Evolutionary conservation across 2,797 vertebrate genomes (phyloP).

Genomic region (Lateolabrax maculatus): DNA sequence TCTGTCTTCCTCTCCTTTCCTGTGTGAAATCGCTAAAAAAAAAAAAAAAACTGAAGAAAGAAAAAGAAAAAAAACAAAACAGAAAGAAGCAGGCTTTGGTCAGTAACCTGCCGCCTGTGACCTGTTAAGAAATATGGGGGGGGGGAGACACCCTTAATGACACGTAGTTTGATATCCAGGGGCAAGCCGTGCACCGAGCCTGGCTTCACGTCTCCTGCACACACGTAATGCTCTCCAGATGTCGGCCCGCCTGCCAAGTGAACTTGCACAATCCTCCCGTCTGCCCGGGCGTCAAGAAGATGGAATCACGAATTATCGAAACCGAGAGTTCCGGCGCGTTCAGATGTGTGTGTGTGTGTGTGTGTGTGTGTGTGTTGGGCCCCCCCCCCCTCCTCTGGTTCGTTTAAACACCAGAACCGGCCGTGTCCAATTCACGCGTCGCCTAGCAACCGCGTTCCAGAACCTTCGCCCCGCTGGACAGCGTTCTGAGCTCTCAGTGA

Average conservation of each 20-base stretch:
- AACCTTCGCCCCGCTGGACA: not conserved
- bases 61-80: no score
- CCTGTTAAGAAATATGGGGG: conserved; percentile 43
- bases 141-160: conserved; percentile 62
- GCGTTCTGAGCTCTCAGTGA: not conserved
- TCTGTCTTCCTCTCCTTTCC: not conserved
- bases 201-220: conserved; percentile 82
- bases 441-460: conserved; percentile 55
- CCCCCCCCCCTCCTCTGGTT: not conserved
- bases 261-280: conserved; percentile 86
- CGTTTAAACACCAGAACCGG: not conserved
- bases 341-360: conserved; percentile 14
- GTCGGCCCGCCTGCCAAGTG: conserved; percentile 85
- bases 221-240: conserved; percentile 88
- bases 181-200: conserved; percentile 74
- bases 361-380: no score
- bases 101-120: conserved; percentile 43
- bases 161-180: conserved; percentile 82
- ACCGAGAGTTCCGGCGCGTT: conserved; percentile 53
- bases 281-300: conserved; percentile 82
- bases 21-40: not conserved
- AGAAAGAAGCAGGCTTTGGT: not conserved
- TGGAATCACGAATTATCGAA: conserved; percentile 63
- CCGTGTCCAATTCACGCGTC: conserved; percentile 23
- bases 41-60: no score